These are phyloP conservation scores for Calameuta filiformis DNA, from an alignment of 2,888 invertebrate species.

Conservation along the genomic window DNA sequence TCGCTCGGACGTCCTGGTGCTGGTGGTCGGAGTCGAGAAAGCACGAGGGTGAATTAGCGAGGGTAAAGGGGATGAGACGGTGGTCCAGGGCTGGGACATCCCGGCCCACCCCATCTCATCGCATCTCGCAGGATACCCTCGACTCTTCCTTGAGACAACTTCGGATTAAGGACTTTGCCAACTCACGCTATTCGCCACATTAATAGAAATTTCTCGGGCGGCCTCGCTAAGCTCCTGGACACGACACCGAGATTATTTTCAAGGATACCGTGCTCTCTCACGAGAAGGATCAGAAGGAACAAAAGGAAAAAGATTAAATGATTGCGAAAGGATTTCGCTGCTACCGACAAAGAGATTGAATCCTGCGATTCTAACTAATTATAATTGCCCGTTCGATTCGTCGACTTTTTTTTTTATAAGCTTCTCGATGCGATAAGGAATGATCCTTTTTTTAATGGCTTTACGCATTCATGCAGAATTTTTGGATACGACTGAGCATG, in stretches of 20 bases:
- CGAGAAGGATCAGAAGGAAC: background rate
- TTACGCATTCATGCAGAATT: background rate
- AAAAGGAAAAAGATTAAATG: background rate
- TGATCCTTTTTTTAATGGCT: background rate
- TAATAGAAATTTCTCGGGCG: constrained; percentile 1
- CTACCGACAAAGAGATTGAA: background rate
- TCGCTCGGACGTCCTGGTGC: background rate
- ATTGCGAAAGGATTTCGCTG: background rate
- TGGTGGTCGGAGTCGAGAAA: background rate
- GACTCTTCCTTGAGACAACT: background rate
- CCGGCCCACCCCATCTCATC: background rate
- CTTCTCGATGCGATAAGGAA: background rate
- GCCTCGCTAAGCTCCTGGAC: background rate
- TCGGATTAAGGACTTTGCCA: constrained; percentile 1
- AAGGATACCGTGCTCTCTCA: background rate
- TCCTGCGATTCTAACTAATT: background rate
- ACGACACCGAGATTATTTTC: background rate
- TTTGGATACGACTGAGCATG: background rate
- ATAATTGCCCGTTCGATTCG: background rate
- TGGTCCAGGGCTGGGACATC: background rate
- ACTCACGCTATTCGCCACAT: background rate
- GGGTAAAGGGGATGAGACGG: background rate
- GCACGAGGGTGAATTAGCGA: background rate
- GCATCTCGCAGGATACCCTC: background rate
- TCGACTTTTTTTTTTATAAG: background rate